Base-by-base conservation (phyloP, 2,888 invertebrate genomes). In the Cinara cedri region DNA sequence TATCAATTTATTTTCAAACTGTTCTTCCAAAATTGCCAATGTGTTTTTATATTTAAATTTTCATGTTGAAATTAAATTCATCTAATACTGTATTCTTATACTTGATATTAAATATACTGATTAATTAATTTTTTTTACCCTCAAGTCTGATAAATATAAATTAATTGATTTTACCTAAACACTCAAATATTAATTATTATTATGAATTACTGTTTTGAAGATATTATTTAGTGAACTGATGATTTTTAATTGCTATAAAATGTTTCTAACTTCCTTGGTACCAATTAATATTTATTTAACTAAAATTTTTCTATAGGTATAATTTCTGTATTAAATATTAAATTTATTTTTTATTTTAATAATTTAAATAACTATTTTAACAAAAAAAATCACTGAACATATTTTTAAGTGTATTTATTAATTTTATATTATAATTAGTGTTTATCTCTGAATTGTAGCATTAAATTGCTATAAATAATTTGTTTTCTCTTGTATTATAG, bases 1-100 rank as follows among this genome's bases (percentile, higher is more conserved):
- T 54, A 34, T 54, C 34, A 21, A 34, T 51, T 63, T 0, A 19
- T 49, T 19, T 11, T 72, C 11, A 16, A 21, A 34, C 6, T 54
- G 24, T 72, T 26, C 49, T 75, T 75, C 65, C 74, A 65, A 65
- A 65, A 44, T 54, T 49, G 54, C 60, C 49, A 24, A 62, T 65
- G 63, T 75, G 74, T 44, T 75, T 65, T 54, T 65, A 75, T 21
- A 24, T 44, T 34, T 54, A 42, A 13, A 63, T 49, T 24, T 34
- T 16, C 4, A 6, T 51, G 11, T 51, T 1, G 26, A 60, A 34
- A 42, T 70, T 55, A 55, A 42, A 70, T 63, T 34, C 21, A 42
- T 42, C 19, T 16, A 49, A 4, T 60, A 13, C 24, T 60, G 13
- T 49, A 51, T 13, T 34, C 8, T 19, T 26, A 60, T n/a, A 72